phyloP scores from a whole-genome alignment of 2,888 invertebrate species.

The Sinohyriopsis cumingii region DNA sequence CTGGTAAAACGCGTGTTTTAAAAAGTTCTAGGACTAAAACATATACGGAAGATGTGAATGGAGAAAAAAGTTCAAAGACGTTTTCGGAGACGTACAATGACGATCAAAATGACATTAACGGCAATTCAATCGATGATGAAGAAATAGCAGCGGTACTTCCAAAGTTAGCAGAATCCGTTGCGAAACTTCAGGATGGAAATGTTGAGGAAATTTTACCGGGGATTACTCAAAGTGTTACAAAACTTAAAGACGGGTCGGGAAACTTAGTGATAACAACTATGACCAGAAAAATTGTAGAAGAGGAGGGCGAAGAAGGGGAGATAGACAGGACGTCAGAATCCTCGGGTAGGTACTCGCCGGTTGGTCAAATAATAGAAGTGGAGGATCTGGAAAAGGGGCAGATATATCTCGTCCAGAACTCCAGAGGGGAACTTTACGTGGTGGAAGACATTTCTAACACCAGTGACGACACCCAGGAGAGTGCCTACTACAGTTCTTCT shows the following conservation, averaged over 20 bases:
- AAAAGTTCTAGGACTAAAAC: not conserved
- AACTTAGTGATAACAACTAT: slow-evolving; percentile 49
- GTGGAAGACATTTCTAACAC: slow-evolving; percentile 47
- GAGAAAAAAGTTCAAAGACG: slow-evolving; percentile 2
- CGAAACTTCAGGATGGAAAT: slow-evolving; percentile 39
- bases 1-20: no score
- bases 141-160: slow-evolving; percentile 30
- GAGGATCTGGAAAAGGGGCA: slow-evolving; percentile 37
- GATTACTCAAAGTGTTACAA: slow-evolving; percentile 45
- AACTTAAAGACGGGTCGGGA: slow-evolving; percentile 39
- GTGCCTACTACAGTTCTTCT: slow-evolving; percentile 42
- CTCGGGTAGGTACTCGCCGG: slow-evolving; percentile 24
- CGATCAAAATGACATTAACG: slow-evolving; percentile 23
- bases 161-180: slow-evolving; percentile 37
- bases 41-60: not conserved
- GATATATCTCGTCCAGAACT: slow-evolving; percentile 45
- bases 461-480: slow-evolving; percentile 43
- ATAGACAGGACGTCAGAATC: slow-evolving; percentile 2
- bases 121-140: slow-evolving; percentile 30
- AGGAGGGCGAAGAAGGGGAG: slow-evolving; percentile 30
- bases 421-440: slow-evolving; percentile 50
- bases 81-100: not conserved
- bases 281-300: slow-evolving; percentile 43
- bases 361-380: slow-evolving; percentile 28
- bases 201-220: slow-evolving; percentile 48